These are phyloP conservation scores for Pristionchus entomophagus DNA, from an alignment of 2,888 invertebrate genomes.

Conservation along the genomic window DNA sequence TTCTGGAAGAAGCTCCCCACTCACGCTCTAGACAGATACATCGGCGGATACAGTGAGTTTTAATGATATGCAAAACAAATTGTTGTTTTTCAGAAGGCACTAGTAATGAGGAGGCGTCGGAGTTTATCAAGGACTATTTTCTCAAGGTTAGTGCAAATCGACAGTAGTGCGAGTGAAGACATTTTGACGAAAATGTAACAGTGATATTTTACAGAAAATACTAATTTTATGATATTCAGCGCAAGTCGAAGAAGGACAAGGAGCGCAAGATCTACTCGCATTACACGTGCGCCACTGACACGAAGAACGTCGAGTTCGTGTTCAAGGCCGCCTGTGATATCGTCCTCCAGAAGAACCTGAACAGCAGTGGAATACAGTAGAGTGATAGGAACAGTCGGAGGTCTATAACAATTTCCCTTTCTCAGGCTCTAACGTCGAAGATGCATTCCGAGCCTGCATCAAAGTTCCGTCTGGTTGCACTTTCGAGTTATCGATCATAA, in stretches of 20 bases:
- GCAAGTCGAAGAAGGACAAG: not conserved
- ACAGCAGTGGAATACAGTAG: slow-evolving; percentile 45
- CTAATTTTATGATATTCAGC: not conserved
- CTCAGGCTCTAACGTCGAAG: not conserved
- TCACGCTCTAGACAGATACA: slow-evolving; percentile 47
- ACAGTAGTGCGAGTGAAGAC: not conserved
- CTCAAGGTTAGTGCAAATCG: slow-evolving; percentile 17
- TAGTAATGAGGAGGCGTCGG: not conserved
- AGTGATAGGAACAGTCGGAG: not conserved
- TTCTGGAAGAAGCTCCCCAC: slow-evolving; percentile 51
- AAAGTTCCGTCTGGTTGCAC: not conserved
- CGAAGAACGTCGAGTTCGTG: slow-evolving; percentile 52
- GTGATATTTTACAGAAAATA: not conserved
- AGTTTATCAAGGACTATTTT: slow-evolving; percentile 41
- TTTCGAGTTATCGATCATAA: not conserved
- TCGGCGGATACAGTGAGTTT: slow-evolving; percentile 49
- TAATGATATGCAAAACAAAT: not conserved
- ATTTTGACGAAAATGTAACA: not conserved
- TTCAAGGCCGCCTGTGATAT: slow-evolving; percentile 54
- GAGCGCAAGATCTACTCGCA: not conserved
- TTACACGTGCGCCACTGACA: no score
- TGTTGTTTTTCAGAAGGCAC: not conserved
- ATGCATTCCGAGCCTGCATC: not conserved
- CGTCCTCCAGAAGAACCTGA: no score
- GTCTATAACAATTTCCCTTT: not conserved